Evolutionary conservation across 2,113 vertebrate genomes (phyloP), one percentile per base, ranked within the genome.

Genomic region (Gallinago undulata): DNA sequence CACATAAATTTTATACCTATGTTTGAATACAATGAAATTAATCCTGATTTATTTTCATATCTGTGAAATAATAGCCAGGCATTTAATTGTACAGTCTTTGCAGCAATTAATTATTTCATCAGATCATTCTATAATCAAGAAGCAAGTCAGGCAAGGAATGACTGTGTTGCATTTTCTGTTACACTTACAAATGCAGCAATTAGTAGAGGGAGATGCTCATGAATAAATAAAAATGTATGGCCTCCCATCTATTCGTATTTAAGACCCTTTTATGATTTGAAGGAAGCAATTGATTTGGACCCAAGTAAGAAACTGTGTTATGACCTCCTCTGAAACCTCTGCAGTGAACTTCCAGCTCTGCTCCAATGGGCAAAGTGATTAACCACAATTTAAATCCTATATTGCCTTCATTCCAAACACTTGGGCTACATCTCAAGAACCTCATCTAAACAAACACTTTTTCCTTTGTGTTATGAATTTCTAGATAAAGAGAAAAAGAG

Each of bases 161-260:
- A 47, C 19, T 47, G 25, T 8, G 8, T 41, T 78, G 68, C 43
- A 39, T 70, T 93, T 96, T 88, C 55, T 83, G 31, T 77, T 77
- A 53, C 28, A 31, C 11, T 75, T 93, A 45, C n/a, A 87, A 83
- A 59, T 0, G 0, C 16, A 79, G 47, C 41, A 64, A 86, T 88
- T 74, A 62, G 39, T 63, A 74, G 41, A 81, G 50, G 79, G 7
- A 64, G 76, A 93, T 23, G 10, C 13, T 92, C 11, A 48, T 86
- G 53, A 96, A 89, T 81, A 93, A 89, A 77, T n/a, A 95, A 89
- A 90, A 86, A 57, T 5, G 31, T 74, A 55, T 91, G 60, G 35
- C 16, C 51, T 92, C 37, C 86, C 25, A 31, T 63, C 25, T 70
- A 35, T n/a, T 35, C 13, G 30, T 77, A 51, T 94, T 92, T 91